phyloP scores from a whole-genome alignment of 2,797 vertebrate species.

The Sebastes alutus region DNA sequence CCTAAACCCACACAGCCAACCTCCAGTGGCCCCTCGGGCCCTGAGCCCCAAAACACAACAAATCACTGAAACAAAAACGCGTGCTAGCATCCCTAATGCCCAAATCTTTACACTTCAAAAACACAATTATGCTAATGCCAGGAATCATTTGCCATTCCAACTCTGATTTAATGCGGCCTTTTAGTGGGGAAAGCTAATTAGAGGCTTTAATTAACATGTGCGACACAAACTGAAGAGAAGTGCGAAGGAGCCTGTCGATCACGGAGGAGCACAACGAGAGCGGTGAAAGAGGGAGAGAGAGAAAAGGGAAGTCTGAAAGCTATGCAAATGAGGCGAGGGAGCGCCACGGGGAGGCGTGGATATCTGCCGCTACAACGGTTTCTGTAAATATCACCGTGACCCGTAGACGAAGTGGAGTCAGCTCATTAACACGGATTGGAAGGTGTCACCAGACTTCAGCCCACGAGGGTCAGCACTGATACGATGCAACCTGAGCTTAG shows the following conservation, averaged over 20 bases:
- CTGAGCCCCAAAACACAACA: constrained; percentile 73
- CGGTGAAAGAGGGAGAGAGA: constrained; percentile 50
- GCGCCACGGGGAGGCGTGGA: constrained; percentile 63
- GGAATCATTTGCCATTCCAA: constrained; percentile 81
- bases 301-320: constrained; percentile 76
- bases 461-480: constrained; percentile 60
- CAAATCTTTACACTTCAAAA: constrained; percentile 83
- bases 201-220: constrained; percentile 85
- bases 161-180: constrained; percentile 84
- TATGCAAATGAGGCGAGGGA: constrained; percentile 78
- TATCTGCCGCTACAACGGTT: constrained; percentile 62
- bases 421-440: constrained; percentile 79
- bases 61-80: constrained; percentile 77
- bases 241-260: constrained; percentile 79
- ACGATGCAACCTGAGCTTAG: constrained; percentile 43
- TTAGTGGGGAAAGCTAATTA: constrained; percentile 84
- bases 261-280: constrained; percentile 62
- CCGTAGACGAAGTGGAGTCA: constrained; percentile 70
- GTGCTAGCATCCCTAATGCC: constrained; percentile 75
- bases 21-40: constrained; percentile 58
- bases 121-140: constrained; percentile 84
- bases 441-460: constrained; percentile 65
- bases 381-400: constrained; percentile 79
- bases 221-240: constrained; percentile 78
- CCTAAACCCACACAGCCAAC: constrained; percentile 57